These are phyloP conservation scores for Xanthorhoe spadicearia DNA, from an alignment of 2,888 invertebrate genomes.

Conservation along the genomic window DNA sequence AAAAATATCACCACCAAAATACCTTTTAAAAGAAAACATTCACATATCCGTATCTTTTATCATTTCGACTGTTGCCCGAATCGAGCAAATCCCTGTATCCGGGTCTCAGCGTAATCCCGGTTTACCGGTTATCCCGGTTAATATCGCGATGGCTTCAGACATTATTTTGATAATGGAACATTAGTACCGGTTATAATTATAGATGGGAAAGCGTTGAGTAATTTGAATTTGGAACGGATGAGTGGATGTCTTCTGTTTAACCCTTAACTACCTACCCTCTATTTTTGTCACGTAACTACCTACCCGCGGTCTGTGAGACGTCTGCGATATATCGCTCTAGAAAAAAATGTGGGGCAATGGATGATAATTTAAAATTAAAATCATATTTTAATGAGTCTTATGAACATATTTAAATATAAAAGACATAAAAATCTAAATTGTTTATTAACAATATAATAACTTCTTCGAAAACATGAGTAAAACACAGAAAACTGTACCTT, in stretches of 20 bases:
- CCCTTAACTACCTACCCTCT: too few species aligned
- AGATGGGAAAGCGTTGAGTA: constrained; percentile 53
- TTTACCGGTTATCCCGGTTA: constrained; percentile 74
- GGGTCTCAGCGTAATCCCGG: constrained; percentile 80
- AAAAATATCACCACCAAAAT: constrained; percentile 30
- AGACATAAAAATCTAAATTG: too few species aligned
- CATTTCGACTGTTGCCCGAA: constrained; percentile 78
- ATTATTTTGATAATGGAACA: constrained; percentile 75
- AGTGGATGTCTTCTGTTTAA: constrained; percentile 24
- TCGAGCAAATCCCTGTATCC: constrained; percentile 83
- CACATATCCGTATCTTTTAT: constrained; percentile 75
- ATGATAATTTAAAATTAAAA: too few species aligned
- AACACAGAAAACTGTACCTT: too few species aligned
- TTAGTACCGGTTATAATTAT: constrained; percentile 78
- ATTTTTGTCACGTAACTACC: too few species aligned
- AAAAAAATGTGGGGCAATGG: too few species aligned
- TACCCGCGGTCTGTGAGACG: too few species aligned
- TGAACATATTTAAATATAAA: too few species aligned
- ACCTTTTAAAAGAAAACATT: constrained; percentile 37
- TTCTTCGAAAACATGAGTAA: too few species aligned
- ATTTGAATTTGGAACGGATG: constrained; percentile 36
- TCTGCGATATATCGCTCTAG: too few species aligned
- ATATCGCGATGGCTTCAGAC: constrained; percentile 56
- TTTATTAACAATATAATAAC: too few species aligned
- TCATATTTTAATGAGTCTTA: too few species aligned